phyloP scores from a whole-genome alignment of 2,888 invertebrate species.

The Electrophaes corylata region DNA sequence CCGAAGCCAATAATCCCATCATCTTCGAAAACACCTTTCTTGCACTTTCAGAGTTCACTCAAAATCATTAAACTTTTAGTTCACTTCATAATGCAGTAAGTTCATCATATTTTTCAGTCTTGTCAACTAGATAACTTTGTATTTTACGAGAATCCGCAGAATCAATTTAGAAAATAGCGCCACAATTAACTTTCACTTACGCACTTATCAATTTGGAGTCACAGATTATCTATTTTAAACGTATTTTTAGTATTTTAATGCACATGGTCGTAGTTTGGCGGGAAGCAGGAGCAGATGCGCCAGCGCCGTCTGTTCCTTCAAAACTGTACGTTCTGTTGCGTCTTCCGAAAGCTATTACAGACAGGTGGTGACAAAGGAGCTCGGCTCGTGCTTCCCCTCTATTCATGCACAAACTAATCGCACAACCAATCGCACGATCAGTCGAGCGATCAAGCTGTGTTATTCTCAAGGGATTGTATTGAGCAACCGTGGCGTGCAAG shows the following conservation, averaged over 20 bases:
- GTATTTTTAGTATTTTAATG: constrained; percentile 11
- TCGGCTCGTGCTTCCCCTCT: constrained; percentile 73
- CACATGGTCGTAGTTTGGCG: constrained; percentile 66
- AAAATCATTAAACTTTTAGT: not conserved
- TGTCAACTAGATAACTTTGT: too few relatives aligned
- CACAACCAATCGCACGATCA: constrained; percentile 47
- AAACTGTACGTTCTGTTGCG: constrained; percentile 52
- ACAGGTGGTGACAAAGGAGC: constrained; percentile 80
- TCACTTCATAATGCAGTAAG: not conserved
- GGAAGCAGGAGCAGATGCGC: constrained; percentile 74
- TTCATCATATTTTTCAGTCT: not conserved
- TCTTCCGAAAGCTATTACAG: constrained; percentile 80
- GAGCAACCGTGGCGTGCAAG: constrained; percentile 33
- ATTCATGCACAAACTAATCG: constrained; percentile 38
- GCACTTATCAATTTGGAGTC: constrained; percentile 9
- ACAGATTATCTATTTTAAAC: constrained; percentile 6
- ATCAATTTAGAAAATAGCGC: not conserved
- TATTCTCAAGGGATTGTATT: constrained; percentile 34
- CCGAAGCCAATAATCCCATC: constrained; percentile 74
- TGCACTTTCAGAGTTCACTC: constrained; percentile 3
- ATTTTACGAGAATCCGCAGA: too few relatives aligned
- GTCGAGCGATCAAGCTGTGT: constrained; percentile 40
- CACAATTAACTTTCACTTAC: constrained; percentile 8
- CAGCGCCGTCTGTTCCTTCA: constrained; percentile 60
- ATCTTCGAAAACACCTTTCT: constrained; percentile 46